Percentiles rank a stretch among this genome's conserved stretches.
Evolutionary conservation across 1,140 invertebrate species (phyloP).

Genomic region (Pseudomyrmex sp.): DNA sequence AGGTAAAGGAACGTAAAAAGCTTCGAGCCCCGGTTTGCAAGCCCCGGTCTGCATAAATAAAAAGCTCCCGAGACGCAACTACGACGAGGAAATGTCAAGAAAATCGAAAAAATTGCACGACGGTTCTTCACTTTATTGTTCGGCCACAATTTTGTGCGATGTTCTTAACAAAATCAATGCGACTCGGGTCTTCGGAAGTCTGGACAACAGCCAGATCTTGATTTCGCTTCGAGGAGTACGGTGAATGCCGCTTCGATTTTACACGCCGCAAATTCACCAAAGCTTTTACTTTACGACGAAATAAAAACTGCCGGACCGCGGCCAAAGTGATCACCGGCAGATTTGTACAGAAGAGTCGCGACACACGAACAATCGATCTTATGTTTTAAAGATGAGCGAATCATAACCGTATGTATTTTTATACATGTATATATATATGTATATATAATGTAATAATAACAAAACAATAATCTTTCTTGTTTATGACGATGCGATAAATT

Average conservation of each 20-base stretch:
- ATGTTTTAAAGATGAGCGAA: not conserved
- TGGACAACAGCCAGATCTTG: slow-evolving; percentile 69
- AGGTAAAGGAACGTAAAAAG: slow-evolving; percentile 38
- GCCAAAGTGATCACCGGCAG: slow-evolving; percentile 63
- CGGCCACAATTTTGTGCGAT: slow-evolving; percentile 56
- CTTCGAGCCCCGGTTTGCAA: slow-evolving; percentile 29
- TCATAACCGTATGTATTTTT: not conserved
- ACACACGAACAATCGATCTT: not conserved
- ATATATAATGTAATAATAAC: not conserved
- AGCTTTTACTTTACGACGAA: slow-evolving; percentile 62
- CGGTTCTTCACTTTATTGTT: not conserved
- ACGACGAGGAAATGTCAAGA: slow-evolving; percentile 7
- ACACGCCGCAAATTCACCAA: slow-evolving; percentile 61
- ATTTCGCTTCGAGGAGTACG: slow-evolving; percentile 49
- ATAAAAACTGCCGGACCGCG: slow-evolving; percentile 51
- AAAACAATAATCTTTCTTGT: slow-evolving; percentile 19
- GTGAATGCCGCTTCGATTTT: slow-evolving; percentile 44
- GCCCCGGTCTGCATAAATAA: slow-evolving; percentile 31
- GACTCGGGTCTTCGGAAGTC: slow-evolving; percentile 50
- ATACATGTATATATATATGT: too few relatives aligned
- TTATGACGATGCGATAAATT: slow-evolving; percentile 69
- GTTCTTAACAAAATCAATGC: slow-evolving; percentile 68
- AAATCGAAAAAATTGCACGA: slow-evolving; percentile 33
- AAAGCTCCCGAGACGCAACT: slow-evolving; percentile 1
- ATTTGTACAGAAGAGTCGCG: slow-evolving; percentile 10